These are phyloP conservation scores for Formicarius rufipectus DNA, from an alignment of 2,113 vertebrate genomes.

Conservation along the genomic window DNA sequence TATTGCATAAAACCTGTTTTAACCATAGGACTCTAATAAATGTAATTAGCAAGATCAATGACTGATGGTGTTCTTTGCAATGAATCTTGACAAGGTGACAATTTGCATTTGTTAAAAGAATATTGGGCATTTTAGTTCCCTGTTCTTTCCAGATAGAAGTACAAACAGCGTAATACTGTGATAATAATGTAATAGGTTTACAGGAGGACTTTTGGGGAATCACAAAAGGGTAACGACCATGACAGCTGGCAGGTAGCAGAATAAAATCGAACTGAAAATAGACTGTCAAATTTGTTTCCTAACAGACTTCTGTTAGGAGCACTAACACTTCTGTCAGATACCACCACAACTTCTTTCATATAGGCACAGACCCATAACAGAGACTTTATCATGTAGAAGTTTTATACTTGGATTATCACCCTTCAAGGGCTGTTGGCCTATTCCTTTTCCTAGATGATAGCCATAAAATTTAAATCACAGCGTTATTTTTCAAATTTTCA, in stretches of 20 bases:
- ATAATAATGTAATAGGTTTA: not conserved
- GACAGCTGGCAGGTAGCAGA: not conserved
- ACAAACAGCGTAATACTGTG: not conserved
- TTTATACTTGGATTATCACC: not conserved
- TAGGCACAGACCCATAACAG: not conserved
- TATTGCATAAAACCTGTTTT: not conserved
- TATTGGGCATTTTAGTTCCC: not conserved
- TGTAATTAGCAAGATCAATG: not conserved
- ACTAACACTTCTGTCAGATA: not conserved
- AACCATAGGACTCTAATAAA: not conserved
- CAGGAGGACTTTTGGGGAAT: not conserved
- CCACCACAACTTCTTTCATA: not conserved
- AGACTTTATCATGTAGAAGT: not conserved
- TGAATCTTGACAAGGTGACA: not conserved
- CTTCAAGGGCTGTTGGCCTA: not conserved
- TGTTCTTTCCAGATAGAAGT: not conserved
- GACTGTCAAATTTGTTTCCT: not conserved
- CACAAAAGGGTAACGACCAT: not conserved
- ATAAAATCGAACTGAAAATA: not conserved
- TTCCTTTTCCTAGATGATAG: not conserved
- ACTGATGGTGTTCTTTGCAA: not conserved
- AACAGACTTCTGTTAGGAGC: not conserved
- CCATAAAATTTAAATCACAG: not conserved
- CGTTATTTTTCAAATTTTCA: not conserved
- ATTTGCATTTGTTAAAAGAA: not conserved